Percentiles rank a stretch among this genome's conserved stretches.
Evolutionary conservation across 2,113 vertebrate genomes (phyloP).

Genomic region (Crotalus tigris): DNA sequence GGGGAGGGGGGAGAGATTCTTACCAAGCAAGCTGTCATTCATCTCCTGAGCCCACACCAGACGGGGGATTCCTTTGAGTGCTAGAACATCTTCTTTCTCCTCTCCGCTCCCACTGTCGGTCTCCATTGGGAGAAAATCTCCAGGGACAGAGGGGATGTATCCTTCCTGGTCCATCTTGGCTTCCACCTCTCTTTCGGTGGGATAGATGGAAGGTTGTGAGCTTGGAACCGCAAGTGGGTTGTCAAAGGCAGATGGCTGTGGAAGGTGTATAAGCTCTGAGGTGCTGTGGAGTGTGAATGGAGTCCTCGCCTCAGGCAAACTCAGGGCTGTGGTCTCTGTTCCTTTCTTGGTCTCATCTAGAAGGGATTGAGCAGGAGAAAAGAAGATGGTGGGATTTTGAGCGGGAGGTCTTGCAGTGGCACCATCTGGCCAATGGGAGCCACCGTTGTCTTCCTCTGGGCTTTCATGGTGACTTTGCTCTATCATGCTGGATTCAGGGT

Average conservation of each 20-base stretch:
- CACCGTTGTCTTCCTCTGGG: not conserved
- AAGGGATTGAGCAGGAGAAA: not conserved
- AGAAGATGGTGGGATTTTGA: not conserved
- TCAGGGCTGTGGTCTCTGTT: not conserved
- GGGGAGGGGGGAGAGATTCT: not conserved
- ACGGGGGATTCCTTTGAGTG: slow-evolving; percentile 11
- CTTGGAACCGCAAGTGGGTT: not conserved
- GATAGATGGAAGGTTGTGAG: not conserved
- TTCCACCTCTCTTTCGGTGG: not conserved
- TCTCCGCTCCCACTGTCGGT: slow-evolving; percentile 41
- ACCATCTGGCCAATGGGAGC: too few species aligned
- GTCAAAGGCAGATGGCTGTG: not conserved
- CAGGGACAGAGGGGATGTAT: not conserved
- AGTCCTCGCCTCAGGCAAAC: slow-evolving; percentile 2
- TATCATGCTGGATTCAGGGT: not conserved
- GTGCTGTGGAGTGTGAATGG: not conserved
- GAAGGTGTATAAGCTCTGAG: not conserved
- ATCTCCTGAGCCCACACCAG: not conserved
- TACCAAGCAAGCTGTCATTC: slow-evolving; percentile 46
- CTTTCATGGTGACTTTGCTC: not conserved
- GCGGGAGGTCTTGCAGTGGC: not conserved
- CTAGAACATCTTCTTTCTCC: not conserved
- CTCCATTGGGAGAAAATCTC: slow-evolving; percentile 32
- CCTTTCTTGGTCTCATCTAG: not conserved
- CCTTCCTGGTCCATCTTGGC: not conserved